phyloP scores from a whole-genome alignment of 2,113 vertebrate species.

The Sardina pilchardus region DNA sequence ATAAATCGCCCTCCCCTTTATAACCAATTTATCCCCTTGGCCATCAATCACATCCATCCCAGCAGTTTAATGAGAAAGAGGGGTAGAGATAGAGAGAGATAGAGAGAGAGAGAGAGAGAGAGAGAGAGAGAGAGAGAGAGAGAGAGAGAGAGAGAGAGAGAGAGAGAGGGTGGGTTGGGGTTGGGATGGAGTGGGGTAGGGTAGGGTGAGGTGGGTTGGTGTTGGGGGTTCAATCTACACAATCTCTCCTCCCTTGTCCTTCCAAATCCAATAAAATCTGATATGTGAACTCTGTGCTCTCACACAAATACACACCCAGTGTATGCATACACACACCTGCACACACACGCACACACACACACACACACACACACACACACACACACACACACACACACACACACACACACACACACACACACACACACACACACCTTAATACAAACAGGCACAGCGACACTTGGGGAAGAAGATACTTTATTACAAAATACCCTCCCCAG shows the following conservation, averaged over 20 bases:
- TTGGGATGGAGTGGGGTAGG: no score
- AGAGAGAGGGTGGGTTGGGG: neutral
- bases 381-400: neutral
- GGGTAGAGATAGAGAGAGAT: conserved; percentile 13
- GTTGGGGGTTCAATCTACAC: neutral
- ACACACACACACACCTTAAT: neutral
- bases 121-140: neutral
- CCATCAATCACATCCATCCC: conserved; percentile 34
- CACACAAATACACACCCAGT: neutral
- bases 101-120: neutral
- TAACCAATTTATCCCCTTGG: conserved; percentile 37
- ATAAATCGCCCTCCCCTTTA: conserved; percentile 56
- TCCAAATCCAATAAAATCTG: neutral
- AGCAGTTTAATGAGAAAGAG: conserved; percentile 46
- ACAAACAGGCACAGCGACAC: neutral
- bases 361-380: neutral
- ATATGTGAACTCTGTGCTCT: neutral
- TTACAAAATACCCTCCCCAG: no score
- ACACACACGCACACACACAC: neutral
- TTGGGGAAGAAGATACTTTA: neutral
- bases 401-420: no score
- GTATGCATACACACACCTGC: no score
- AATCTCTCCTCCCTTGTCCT: neutral
- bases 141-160: conserved; percentile 8
- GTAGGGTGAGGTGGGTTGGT: no score